Conservation (phyloP, 2,888 invertebrate genomes). For the Poecilobothrus nobilitatus region DNA sequence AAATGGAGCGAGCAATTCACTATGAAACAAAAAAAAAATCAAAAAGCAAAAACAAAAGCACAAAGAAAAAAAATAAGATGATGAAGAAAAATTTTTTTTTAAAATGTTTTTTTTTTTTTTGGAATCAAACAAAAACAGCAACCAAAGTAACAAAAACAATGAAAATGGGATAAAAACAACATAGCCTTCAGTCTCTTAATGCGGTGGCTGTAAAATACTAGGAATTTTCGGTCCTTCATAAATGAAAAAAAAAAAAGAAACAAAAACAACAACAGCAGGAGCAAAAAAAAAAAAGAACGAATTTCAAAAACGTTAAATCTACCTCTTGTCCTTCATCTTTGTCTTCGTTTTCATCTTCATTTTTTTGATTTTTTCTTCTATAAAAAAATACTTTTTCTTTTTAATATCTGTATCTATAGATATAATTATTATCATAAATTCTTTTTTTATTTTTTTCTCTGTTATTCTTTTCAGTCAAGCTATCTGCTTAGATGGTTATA, state of each 20-base stretch:
- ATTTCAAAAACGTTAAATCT: neutral
- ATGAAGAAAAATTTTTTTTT: neutral
- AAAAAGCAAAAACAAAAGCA: neutral
- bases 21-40: neutral
- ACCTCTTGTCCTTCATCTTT: neutral
- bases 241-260: conserved; percentile 7
- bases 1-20: conserved; percentile 4
- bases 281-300: neutral
- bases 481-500: conserved; percentile 6
- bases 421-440: neutral
- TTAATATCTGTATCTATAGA: neutral
- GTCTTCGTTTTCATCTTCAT: neutral
- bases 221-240: conserved; percentile 2
- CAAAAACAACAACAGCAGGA: neutral
- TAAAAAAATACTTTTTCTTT: neutral
- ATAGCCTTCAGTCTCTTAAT: conserved; percentile 7
- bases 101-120: neutral
- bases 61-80: neutral
- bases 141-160: neutral
- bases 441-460: neutral
- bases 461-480: neutral
- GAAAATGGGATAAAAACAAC: neutral
- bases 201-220: conserved; percentile 11
- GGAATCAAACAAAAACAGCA: neutral
- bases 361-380: neutral